Evolutionary conservation across 2,888 invertebrate genomes (phyloP), one percentile per base, ranked within the genome.

Genomic region (Rotaria magnacalcarata): DNA sequence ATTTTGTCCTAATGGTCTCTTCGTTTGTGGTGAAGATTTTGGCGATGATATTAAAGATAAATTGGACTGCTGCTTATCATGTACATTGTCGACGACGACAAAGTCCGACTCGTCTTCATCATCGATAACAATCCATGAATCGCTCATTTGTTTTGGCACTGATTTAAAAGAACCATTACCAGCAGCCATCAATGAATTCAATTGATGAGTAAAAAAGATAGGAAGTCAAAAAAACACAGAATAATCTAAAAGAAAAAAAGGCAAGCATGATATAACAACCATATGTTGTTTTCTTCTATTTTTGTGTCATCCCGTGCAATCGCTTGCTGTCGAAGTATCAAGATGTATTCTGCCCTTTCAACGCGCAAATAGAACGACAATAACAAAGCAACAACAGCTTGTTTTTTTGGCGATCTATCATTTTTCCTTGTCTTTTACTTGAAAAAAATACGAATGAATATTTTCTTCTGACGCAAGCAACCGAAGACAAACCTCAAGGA

Each of bases 71-170:
- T 80, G 47, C 21, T 21, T 54, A 54, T 54, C 54, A 80, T 80
- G 47, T 21, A 21, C 47, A 24, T 43, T 11, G 24, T 80, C 80
- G 14, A 80, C 34, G 4, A 80, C 14, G 24, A 80, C 80, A 80
- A 47, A 80, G 24, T 80, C 80, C 14, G 80, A 80, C 24, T 80
- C 80, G 6, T 47, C 47, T 47, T 80, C 47, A 47, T 80, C 80
- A 47, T 80, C 80, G n/a, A 80, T 43, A 47, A 80, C 80, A n/a
- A 80, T 80, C 80, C 80, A 80, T n/a, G 47, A 47, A 47, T 80
- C 80, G 14, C 47, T 80, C 80, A 80, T 80, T 80, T 80, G 80
- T 47, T 80, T 80, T n/a, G 80, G n/a, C 47, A 19, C 1, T 47
- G 80, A 80, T 67, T 67, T 67, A 6, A 67, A 19, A 34, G 34